Percentiles rank a stretch among this genome's conserved stretches.
Evolutionary conservation across 2,113 vertebrate genomes (phyloP).

Genomic region (Candoia aspera): DNA sequence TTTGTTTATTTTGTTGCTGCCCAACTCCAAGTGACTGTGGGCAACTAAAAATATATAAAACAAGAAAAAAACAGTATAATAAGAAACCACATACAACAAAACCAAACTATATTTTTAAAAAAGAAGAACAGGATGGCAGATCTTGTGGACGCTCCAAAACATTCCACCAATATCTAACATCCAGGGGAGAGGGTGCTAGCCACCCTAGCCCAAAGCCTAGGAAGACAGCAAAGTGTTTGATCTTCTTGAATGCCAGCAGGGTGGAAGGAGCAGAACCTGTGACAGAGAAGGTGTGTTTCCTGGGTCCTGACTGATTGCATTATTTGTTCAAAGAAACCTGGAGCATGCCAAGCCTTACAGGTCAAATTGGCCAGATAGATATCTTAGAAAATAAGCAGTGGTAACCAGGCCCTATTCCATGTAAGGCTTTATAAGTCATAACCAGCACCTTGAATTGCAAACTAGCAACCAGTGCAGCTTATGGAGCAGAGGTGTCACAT

Average conservation of each 20-base stretch:
- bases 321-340: no score
- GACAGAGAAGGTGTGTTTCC: no score
- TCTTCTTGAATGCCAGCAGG: background rate
- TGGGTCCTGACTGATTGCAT: no score
- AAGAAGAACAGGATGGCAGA: background rate
- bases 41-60: no score
- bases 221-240: background rate
- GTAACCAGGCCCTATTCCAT: no score
- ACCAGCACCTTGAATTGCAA: background rate
- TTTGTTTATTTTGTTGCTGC: no score
- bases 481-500: background rate
- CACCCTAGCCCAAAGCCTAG: background rate
- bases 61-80: background rate
- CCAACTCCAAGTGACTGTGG: no score
- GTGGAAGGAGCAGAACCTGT: background rate
- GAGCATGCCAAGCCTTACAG: no score
- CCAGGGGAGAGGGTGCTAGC: background rate
- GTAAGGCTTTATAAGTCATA: background rate
- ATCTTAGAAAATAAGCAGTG: no score
- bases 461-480: background rate
- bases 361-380: no score
- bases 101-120: background rate
- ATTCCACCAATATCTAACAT: background rate
- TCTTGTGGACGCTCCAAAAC: background rate
- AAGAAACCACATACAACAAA: background rate